A percentile compares a stretch with the other conserved stretches of the same genome.
Conservation (phyloP, 1,140 invertebrate genomes). For the Dysdera silvatica region DNA sequence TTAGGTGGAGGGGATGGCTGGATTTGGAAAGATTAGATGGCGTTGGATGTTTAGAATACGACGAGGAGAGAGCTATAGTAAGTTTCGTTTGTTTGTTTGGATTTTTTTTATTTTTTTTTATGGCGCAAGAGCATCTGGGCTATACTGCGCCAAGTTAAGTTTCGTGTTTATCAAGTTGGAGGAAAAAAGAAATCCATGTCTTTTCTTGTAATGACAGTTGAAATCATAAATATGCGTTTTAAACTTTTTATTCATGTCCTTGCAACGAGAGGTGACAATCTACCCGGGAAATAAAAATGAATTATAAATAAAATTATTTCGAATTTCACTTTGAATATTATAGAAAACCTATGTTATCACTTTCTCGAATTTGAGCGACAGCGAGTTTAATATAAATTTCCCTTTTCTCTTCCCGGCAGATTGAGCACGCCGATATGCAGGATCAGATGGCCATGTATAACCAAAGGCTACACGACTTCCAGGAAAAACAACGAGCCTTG, state of each 20-base stretch:
- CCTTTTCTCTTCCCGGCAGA: slow-evolving; percentile 40
- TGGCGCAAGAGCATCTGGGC: neutral
- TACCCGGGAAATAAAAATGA: too few relatives aligned
- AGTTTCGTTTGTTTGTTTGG: neutral
- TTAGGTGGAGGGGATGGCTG: slow-evolving; percentile 87
- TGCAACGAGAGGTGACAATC: too few relatives aligned
- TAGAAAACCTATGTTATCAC: too few relatives aligned
- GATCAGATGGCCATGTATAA: slow-evolving; percentile 89
- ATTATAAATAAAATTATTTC: too few relatives aligned
- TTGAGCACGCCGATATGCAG: slow-evolving; percentile 72
- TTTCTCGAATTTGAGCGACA: too few relatives aligned
- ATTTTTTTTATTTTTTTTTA: neutral
- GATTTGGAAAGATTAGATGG: slow-evolving; percentile 91
- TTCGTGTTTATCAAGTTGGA: neutral
- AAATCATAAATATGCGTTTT: neutral
- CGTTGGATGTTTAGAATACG: slow-evolving; percentile 86
- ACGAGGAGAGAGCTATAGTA: slow-evolving; percentile 63
- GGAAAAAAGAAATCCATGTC: neutral
- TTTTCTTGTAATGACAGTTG: neutral
- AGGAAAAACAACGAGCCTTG: slow-evolving; percentile 72
- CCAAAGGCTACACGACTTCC: slow-evolving; percentile 69
- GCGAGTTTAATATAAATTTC: too few relatives aligned
- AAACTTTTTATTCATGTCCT: neutral
- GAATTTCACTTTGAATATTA: too few relatives aligned
- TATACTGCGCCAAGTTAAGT: neutral